phyloP scores from a whole-genome alignment of 1,140 invertebrate species.

The Tetranychus urticae region DNA sequence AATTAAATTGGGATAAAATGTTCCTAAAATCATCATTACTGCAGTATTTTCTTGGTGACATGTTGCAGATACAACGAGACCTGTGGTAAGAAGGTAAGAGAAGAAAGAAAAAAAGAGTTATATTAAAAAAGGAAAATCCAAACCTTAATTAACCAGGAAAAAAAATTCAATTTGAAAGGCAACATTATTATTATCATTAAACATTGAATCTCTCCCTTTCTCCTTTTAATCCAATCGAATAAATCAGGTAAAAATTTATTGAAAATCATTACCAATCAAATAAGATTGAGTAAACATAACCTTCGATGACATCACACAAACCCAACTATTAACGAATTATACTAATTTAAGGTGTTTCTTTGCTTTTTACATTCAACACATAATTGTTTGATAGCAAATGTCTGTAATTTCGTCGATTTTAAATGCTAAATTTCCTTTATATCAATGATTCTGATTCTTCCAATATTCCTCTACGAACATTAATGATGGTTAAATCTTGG shows the following conservation, averaged over 20 bases:
- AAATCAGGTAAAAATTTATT: neutral
- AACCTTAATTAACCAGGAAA: neutral
- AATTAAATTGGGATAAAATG: conserved; percentile 74
- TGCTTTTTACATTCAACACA: too few species aligned
- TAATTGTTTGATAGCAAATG: too few species aligned
- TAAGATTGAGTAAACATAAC: neutral
- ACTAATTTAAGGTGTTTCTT: too few species aligned
- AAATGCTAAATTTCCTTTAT: too few species aligned
- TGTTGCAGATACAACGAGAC: conserved; percentile 62
- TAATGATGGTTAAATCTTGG: neutral
- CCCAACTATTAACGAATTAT: too few species aligned
- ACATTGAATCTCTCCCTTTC: neutral
- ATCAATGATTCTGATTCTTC: too few species aligned
- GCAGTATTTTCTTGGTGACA: conserved; percentile 75
- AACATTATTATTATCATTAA: neutral
- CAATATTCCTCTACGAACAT: too few species aligned
- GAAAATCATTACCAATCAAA: neutral
- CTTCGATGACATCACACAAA: too few species aligned
- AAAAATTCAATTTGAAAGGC: too few species aligned
- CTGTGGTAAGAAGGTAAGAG: neutral
- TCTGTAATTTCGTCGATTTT: too few species aligned
- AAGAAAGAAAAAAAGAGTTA: too few species aligned
- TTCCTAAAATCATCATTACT: conserved; percentile 72
- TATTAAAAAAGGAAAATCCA: neutral
- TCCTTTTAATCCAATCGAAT: neutral